Evolutionary conservation across 2,113 vertebrate species (phyloP).

Genomic region (Paradoxurus hermaphroditus): DNA sequence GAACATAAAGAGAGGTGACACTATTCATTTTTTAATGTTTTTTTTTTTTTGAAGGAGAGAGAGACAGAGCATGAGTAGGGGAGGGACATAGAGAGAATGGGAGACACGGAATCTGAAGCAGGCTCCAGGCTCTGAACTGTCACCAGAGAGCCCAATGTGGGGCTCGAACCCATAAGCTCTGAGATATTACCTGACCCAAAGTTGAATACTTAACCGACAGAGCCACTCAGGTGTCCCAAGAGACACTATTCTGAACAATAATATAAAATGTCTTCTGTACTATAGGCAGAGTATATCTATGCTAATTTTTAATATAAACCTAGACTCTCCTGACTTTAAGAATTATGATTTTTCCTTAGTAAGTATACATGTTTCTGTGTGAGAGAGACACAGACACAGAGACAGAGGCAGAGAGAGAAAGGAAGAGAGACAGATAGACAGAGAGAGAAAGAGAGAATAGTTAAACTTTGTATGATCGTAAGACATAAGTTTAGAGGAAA

Average conservation of each 20-base stretch:
- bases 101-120: no score
- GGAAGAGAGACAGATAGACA: neutral
- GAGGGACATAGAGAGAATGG: no score
- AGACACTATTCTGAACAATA: neutral
- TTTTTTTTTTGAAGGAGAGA: no score
- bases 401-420: neutral
- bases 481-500: neutral
- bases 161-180: no score
- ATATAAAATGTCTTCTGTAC: neutral
- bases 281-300: neutral
- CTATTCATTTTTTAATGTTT: neutral
- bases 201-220: no score
- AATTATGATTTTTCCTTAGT: neutral
- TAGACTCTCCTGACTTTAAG: neutral
- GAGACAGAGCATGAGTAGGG: no score
- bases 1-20: neutral
- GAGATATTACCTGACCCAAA: no score
- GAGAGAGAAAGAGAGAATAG: neutral
- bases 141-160: no score
- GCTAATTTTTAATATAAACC: neutral
- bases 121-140: no score
- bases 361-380: neutral
- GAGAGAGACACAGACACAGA: neutral
- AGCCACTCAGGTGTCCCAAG: no score
- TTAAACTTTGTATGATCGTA: neutral